Conservation (phyloP, 1,140 invertebrate species). For the Psix sp. region DNA sequence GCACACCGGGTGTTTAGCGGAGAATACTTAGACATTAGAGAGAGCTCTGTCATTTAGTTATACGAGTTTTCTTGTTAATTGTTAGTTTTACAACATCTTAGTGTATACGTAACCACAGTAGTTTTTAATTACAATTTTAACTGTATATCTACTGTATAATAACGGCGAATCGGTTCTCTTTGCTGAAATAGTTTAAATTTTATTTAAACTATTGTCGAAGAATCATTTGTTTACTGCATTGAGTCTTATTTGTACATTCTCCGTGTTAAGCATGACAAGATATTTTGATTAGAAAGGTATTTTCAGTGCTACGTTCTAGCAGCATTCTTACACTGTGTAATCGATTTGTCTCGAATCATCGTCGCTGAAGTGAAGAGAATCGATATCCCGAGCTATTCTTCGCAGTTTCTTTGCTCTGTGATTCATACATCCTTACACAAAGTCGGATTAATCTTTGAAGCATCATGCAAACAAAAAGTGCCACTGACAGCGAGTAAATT, state of each 20-base stretch:
- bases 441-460: constrained; percentile 51
- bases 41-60: constrained; percentile 30
- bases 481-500: constrained; percentile 45
- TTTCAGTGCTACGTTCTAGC: constrained; percentile 39
- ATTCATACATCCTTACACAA: constrained; percentile 50
- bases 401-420: constrained; percentile 49
- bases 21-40: constrained; percentile 33
- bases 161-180: background rate
- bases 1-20: constrained; percentile 54
- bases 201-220: no score
- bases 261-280: constrained; percentile 20
- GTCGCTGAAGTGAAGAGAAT: constrained; percentile 54
- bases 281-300: constrained; percentile 49
- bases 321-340: constrained; percentile 46
- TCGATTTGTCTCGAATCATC: constrained; percentile 57
- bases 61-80: constrained; percentile 41
- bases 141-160: background rate
- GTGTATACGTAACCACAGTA: background rate
- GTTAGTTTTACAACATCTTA: constrained; percentile 34
- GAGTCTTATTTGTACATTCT: no score
- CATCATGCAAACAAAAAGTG: constrained; percentile 34
- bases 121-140: constrained; percentile 4
- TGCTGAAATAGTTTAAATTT: no score
- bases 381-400: constrained; percentile 47
- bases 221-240: no score